These are phyloP conservation scores for Cryptomyrus ogoouensis DNA, from an alignment of 2,113 vertebrate species.

Conservation along the genomic window DNA sequence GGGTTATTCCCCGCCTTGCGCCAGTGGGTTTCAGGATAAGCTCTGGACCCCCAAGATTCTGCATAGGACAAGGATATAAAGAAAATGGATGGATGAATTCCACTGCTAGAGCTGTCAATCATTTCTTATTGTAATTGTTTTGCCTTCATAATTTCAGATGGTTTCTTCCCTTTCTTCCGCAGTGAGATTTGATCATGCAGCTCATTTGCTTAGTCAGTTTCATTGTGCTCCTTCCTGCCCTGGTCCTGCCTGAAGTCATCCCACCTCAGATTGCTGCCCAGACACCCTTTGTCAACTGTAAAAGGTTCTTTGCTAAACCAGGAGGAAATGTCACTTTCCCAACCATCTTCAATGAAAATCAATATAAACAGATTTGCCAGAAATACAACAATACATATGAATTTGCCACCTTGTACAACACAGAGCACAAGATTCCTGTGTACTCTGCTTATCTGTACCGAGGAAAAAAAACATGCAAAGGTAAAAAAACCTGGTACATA, in stretches of 20 bases:
- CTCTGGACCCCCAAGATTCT: neutral
- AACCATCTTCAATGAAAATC: neutral
- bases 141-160: neutral
- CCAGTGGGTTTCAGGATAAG: neutral
- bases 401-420: slow-evolving; percentile 11
- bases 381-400: neutral
- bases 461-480: neutral
- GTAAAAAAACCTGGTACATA: neutral
- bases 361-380: neutral
- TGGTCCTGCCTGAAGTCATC: neutral
- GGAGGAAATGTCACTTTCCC: neutral
- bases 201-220: neutral
- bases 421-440: neutral
- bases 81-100: neutral
- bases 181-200: neutral
- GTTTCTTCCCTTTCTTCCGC: neutral
- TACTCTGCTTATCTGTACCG: slow-evolving; percentile 4
- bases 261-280: neutral
- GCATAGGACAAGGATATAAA: neutral
- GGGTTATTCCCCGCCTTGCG: neutral
- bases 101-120: neutral
- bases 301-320: neutral
- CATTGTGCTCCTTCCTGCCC: neutral
- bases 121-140: neutral
- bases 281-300: neutral